These are phyloP conservation scores for Plagodis pulveraria DNA, from an alignment of 2,888 invertebrate species.

Conservation along the genomic window DNA sequence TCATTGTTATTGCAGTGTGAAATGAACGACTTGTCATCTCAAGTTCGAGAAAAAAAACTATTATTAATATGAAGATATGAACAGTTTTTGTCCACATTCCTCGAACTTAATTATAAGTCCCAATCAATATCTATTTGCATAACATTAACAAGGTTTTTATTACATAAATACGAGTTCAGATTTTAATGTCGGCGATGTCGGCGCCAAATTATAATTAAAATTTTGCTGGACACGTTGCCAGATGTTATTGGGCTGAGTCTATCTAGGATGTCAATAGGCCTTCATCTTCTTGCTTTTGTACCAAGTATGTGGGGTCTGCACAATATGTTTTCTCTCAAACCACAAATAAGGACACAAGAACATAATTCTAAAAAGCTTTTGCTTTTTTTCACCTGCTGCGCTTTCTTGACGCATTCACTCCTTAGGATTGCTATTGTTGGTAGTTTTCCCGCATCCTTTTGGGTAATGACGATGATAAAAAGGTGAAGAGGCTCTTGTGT, in stretches of 20 bases:
- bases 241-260: no score
- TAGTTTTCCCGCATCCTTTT: no score
- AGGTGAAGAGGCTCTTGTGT: no score
- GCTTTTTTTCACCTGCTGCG: no score
- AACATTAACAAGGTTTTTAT: neutral
- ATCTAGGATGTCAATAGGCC: no score
- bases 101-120: neutral
- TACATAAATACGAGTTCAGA: neutral
- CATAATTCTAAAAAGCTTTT: no score
- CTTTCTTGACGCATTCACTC: no score
- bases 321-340: neutral
- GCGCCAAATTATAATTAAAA: no score
- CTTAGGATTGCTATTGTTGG: no score
- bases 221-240: no score
- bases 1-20: neutral
- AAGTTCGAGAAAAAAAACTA: neutral
- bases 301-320: neutral
- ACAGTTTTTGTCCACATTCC: conserved; percentile 1
- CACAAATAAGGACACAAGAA: no score
- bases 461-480: no score
- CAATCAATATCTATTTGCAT: conserved; percentile 2
- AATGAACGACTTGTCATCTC: neutral
- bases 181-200: neutral
- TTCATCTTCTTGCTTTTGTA: neutral
- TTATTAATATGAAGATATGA: neutral